phyloP scores from a whole-genome alignment of 2,888 invertebrate genomes.

The Parasteatoda lunata region DNA sequence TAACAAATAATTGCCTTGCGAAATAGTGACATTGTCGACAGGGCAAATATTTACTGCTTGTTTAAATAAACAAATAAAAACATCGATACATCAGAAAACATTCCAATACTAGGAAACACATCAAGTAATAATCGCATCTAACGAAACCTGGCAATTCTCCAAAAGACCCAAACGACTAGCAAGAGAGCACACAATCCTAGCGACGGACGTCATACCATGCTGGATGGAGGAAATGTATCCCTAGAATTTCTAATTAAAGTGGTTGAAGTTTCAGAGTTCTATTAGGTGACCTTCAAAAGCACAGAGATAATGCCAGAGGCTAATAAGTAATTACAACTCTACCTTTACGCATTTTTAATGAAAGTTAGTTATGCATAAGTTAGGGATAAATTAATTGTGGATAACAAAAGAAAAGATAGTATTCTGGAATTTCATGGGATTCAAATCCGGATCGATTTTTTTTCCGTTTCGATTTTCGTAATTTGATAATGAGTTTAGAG shows the following conservation, averaged over 20 bases:
- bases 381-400: conserved; percentile 48
- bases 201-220: neutral
- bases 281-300: conserved; percentile 5
- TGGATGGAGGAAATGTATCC: neutral
- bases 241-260: conserved; percentile 38
- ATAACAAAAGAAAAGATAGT: conserved; percentile 2
- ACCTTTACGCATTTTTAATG: conserved; percentile 48
- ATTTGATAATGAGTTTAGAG: conserved; percentile 12
- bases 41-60: no score
- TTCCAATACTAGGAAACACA: conserved; percentile 11
- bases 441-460: neutral
- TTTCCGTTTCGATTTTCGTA: neutral
- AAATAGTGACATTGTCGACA: no score
- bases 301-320: conserved; percentile 17
- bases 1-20: no score
- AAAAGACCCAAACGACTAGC: neutral
- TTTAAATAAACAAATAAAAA: no score
- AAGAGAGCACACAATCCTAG: neutral
- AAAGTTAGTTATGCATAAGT: conserved; percentile 52
- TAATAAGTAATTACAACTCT: conserved; percentile 33
- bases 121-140: neutral
- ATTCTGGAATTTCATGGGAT: neutral
- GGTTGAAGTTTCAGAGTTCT: neutral
- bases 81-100: no score
- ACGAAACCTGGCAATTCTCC: conserved; percentile 26